A percentile compares a stretch with the other conserved stretches of the same genome.
Evolutionary conservation across 2,113 vertebrate species (phyloP).

Genomic region (Apodemus speciosus): DNA sequence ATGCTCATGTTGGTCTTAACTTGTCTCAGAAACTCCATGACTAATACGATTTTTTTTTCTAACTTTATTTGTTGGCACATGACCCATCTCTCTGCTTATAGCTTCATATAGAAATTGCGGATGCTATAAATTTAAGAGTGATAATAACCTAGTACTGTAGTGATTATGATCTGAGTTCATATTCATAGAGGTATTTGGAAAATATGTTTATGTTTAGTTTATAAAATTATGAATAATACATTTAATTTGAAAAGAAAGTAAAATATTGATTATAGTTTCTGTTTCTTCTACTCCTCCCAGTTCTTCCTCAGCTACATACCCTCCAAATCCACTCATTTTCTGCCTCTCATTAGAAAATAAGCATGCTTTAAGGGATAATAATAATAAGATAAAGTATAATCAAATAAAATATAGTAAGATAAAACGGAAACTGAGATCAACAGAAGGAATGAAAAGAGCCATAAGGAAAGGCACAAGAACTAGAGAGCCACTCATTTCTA

Average conservation of each 20-base stretch:
- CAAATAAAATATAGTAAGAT: background rate
- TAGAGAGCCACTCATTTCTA: background rate
- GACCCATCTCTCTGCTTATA: background rate
- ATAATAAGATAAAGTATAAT: background rate
- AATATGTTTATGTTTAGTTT: constrained; percentile 4
- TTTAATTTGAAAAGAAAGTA: background rate
- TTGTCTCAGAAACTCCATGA: background rate
- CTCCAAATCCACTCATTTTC: background rate
- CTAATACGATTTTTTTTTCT: background rate
- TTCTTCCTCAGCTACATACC: background rate
- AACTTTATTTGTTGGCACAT: background rate
- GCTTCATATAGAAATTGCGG: background rate
- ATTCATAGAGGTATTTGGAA: background rate
- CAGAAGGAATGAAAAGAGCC: background rate
- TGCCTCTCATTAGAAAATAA: background rate
- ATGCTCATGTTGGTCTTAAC: too few relatives aligned
- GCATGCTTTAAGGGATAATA: background rate
- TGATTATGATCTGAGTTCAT: background rate
- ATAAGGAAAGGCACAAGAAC: background rate
- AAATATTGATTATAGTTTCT: background rate
- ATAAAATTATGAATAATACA: background rate
- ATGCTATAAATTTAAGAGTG: background rate
- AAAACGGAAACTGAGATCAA: background rate
- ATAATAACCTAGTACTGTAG: background rate
- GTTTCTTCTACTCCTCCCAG: background rate